Evolutionary conservation across 2,113 vertebrate genomes (phyloP).

Genomic region (Zootoca vivipara): DNA sequence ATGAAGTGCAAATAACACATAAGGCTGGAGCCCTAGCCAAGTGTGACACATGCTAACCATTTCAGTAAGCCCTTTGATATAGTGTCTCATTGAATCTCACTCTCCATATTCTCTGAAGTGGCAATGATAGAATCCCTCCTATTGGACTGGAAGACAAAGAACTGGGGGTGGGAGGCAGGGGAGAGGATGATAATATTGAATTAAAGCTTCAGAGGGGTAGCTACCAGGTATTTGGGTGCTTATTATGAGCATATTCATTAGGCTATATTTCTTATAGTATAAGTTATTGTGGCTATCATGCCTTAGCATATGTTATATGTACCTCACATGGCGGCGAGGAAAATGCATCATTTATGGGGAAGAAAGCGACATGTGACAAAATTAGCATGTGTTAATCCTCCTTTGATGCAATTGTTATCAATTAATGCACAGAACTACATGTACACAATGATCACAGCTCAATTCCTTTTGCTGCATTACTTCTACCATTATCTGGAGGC

Average conservation of each 20-base stretch:
- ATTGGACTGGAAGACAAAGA: not conserved
- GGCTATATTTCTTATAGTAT: not conserved
- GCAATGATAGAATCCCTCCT: not conserved
- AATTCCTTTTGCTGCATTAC: not conserved
- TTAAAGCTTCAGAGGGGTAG: not conserved
- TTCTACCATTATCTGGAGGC: not conserved
- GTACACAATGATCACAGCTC: not conserved
- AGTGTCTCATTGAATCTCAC: not conserved
- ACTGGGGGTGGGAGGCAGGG: not conserved
- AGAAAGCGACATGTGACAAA: not conserved
- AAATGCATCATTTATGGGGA: not conserved
- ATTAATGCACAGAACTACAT: not conserved
- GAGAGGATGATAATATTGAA: not conserved
- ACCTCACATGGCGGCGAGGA: not conserved
- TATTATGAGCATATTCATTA: not conserved
- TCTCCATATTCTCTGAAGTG: not conserved
- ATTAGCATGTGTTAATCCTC: not conserved
- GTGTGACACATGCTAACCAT: not conserved
- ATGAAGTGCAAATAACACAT: conserved; percentile 45
- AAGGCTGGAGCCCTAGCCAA: conserved; percentile 31
- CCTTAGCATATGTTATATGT: not conserved
- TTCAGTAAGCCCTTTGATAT: not conserved
- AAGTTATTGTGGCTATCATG: not conserved
- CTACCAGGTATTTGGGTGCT: not conserved
- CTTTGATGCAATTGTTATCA: not conserved